Evolutionary conservation across 2,888 invertebrate species (phyloP).

Genomic region (Ormyrus rosae): DNA sequence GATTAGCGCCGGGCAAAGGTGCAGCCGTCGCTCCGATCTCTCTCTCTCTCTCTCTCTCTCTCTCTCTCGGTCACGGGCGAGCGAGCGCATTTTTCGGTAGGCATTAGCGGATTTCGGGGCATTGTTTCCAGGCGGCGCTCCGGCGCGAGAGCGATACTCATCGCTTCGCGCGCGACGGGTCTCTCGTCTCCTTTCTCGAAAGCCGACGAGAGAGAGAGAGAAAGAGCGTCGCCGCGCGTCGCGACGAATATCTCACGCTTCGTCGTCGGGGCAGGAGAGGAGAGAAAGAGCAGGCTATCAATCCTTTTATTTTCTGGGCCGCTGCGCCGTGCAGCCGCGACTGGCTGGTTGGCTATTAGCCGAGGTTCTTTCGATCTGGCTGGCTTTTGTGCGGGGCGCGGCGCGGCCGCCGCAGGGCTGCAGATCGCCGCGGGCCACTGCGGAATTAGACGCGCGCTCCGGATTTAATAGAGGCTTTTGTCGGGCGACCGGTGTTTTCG

Average conservation of each 20-base stretch:
- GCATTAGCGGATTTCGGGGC: constrained; percentile 71
- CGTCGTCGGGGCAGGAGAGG: constrained; percentile 47
- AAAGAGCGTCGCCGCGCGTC: constrained; percentile 58
- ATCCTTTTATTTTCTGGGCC: constrained; percentile 37
- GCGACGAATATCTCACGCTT: constrained; percentile 67
- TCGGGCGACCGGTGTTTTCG: not conserved
- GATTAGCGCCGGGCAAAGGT: no score
- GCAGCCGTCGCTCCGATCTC: no score
- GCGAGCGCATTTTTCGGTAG: not conserved
- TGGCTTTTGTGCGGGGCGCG: constrained; percentile 28
- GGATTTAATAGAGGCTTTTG: constrained; percentile 27
- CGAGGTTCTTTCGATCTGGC: not conserved
- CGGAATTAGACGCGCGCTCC: constrained; percentile 9
- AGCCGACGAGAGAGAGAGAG: no score
- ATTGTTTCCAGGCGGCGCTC: not conserved
- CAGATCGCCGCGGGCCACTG: constrained; percentile 23
- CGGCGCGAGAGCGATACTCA: not conserved
- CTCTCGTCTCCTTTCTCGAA: no score
- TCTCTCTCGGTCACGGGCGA: no score
- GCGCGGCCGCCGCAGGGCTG: constrained; percentile 1
- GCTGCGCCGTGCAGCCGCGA: not conserved
- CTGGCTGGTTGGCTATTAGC: no score
- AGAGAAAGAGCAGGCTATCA: not conserved
- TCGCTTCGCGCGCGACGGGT: no score
- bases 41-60: no score